Conservation (phyloP, 2,888 invertebrate species). For the Parascotia fuliginaria region DNA sequence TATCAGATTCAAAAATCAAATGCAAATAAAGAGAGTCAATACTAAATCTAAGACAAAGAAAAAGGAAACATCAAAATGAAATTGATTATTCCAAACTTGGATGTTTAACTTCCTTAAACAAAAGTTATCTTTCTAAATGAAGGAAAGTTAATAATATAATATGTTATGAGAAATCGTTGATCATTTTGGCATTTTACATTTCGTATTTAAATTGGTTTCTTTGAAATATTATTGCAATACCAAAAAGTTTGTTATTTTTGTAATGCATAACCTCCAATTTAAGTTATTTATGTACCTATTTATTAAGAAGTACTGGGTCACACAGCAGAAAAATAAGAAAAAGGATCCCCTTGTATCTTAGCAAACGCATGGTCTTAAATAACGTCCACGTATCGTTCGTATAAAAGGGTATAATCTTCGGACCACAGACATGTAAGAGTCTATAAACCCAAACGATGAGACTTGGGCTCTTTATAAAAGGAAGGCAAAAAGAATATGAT, state of each 20-base stretch:
- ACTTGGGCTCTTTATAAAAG: slow-evolving; percentile 52
- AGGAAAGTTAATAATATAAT: slow-evolving; percentile 23
- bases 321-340: not conserved
- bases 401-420: slow-evolving; percentile 46
- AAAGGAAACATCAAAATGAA: slow-evolving; percentile 1
- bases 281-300: no score
- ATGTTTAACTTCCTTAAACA: slow-evolving; percentile 19
- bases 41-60: not conserved
- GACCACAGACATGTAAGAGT: slow-evolving; percentile 40
- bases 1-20: not conserved
- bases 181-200: slow-evolving; percentile 14
- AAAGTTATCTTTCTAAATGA: slow-evolving; percentile 20
- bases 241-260: no score
- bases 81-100: slow-evolving; percentile 16
- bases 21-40: not conserved
- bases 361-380: slow-evolving; percentile 33
- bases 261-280: not conserved
- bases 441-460: slow-evolving; percentile 45
- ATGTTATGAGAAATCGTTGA: slow-evolving; percentile 14
- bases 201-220: no score
- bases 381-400: slow-evolving; percentile 35
- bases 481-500: slow-evolving; percentile 59
- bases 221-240: no score
- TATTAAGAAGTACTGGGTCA: not conserved
- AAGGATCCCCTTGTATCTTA: slow-evolving; percentile 16